Conservation (phyloP, 2,113 vertebrate genomes). For the Centropus unirufus region DNA sequence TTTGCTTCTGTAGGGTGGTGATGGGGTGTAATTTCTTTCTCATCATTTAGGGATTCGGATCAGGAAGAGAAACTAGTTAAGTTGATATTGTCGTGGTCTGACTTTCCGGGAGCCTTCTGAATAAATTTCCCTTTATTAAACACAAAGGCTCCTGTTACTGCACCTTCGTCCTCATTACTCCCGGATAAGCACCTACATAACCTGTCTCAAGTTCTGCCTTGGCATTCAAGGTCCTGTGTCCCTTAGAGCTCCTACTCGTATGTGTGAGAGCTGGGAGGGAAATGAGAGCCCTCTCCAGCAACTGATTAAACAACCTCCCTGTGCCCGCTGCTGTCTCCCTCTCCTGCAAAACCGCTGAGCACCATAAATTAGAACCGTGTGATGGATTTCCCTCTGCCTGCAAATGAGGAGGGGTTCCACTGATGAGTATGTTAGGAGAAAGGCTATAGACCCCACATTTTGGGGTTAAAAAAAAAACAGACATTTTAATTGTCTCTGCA, state of each 20-base stretch:
- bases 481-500: not conserved
- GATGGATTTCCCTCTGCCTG: not conserved
- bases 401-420: not conserved
- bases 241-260: not conserved
- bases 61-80: not conserved
- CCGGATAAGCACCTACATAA: not conserved
- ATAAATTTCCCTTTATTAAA: constrained; percentile 62
- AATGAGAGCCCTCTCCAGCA: not conserved
- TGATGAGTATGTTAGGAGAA: not conserved
- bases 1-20: not conserved
- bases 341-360: not conserved
- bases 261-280: not conserved
- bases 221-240: not conserved
- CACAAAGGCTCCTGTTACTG: not conserved
- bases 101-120: not conserved
- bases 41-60: not conserved
- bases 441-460: not conserved
- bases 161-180: constrained; percentile 16
- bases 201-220: not conserved
- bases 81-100: not conserved
- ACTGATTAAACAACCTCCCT: not conserved
- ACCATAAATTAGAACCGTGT: not conserved
- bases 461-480: no score
- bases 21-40: not conserved
- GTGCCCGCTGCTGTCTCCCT: not conserved